phyloP scores from a whole-genome alignment of 2,888 invertebrate species.

The Elgonia sp. region DNA sequence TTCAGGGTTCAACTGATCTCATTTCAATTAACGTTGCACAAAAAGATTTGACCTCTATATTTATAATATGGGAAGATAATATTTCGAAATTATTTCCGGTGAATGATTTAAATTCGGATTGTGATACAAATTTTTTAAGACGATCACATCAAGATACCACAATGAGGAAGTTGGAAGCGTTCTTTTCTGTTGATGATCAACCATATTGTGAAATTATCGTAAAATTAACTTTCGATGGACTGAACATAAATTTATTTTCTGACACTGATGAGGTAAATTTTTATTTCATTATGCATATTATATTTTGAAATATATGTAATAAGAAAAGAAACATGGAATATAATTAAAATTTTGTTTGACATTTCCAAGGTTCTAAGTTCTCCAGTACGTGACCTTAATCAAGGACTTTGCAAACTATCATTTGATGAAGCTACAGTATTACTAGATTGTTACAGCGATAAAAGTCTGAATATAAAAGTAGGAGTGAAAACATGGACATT shows the following conservation, averaged over 20 bases:
- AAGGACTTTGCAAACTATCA: constrained; percentile 91
- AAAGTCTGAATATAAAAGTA: constrained; percentile 90
- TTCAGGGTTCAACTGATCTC: constrained; percentile 90
- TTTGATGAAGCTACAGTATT: constrained; percentile 90
- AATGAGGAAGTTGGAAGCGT: constrained; percentile 91
- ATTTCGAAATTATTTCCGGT: constrained; percentile 86
- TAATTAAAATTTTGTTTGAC: too few relatives aligned
- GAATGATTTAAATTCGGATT: constrained; percentile 42
- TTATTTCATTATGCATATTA: not conserved
- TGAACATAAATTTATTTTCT: constrained; percentile 91
- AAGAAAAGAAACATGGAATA: too few relatives aligned
- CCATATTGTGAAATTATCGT: constrained; percentile 83
- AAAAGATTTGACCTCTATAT: constrained; percentile 91
- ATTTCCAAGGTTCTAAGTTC: constrained; percentile 89
- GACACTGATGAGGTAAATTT: constrained; percentile 90
- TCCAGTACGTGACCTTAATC: constrained; percentile 91
- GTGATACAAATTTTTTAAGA: constrained; percentile 52
- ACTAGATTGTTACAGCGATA: constrained; percentile 90
- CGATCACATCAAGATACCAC: constrained; percentile 87
- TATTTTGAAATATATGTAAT: too few relatives aligned
- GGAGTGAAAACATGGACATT: constrained; percentile 91
- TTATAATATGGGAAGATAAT: constrained; percentile 92
- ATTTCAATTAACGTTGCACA: constrained; percentile 92
- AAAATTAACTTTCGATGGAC: constrained; percentile 90
- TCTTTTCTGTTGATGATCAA: constrained; percentile 91